Base-by-base conservation (phyloP, 2,888 invertebrate species). In the Nemotelus nigrinus region DNA sequence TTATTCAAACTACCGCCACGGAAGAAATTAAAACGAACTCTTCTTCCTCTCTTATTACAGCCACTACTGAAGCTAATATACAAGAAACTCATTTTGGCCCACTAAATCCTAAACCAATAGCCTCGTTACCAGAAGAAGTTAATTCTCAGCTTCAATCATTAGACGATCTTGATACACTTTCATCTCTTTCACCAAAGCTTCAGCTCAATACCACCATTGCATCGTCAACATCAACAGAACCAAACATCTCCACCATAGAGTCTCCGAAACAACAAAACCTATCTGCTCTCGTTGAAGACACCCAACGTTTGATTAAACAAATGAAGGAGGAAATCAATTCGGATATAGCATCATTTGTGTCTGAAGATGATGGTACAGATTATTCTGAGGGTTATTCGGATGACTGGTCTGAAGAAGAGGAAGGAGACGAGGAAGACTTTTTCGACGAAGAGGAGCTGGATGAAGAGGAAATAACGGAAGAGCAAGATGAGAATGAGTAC, bases 261-360 rank as follows among this genome's bases (percentile, higher is more conserved):
- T 50, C 65, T 41, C 55, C 67, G 45, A 79, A 63, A 44, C 3
- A 44, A 25, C 88, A 87, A 78, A 88, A 88, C 82, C 82, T 88
- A 4, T 86, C 85, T 2, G 90, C 91, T 80, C 88, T 91, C 71
- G 90, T 91, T 6, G 89, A 89, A 82, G 89, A 90, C 78, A 91
- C 91, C 0, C 91, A 91, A 83, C 88, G 88, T 78, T 83, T 91
- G 60, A 91, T 91, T 79, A 90, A 91, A 81, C 91, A 91, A 85
- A 91, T 91, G 91, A 90, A 89, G 83, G 90, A 90, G 82, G 91
- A 91, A 88, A 90, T 91, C 55, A 90, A 89, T 84, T 89, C 88
- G 45, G 90, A 90, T 82, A 90, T 91, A 81, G 90, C 89, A 64
- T 86, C 86, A 48, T 87, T 86, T 78, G 86, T 85, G 67, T 87